These are phyloP conservation scores for Rhagophthalmus giganteus DNA, from an alignment of 2,888 invertebrate species.

Conservation along the genomic window DNA sequence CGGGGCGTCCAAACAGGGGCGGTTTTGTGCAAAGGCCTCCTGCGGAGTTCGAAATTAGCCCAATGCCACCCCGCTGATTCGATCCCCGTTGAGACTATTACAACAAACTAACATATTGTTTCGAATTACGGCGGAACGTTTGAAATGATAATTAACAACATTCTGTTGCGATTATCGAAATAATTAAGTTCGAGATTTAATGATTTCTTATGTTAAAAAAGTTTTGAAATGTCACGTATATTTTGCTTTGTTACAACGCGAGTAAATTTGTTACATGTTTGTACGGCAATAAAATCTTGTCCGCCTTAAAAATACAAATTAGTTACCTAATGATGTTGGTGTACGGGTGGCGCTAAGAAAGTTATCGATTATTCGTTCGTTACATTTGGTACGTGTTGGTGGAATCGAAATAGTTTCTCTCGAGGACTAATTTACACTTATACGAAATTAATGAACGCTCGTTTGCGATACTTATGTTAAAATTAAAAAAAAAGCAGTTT, in stretches of 20 bases:
- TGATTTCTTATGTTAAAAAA: constrained; percentile 5
- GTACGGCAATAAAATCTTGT: background rate
- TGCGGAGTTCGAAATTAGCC: constrained; percentile 49
- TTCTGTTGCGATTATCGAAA: constrained; percentile 49
- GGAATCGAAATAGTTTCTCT: no score
- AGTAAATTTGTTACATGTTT: background rate
- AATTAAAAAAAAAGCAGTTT: no score
- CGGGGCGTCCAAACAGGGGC: constrained; percentile 35
- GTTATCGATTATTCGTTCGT: no score
- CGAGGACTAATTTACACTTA: no score
- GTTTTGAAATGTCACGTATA: background rate
- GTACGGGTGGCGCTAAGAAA: background rate
- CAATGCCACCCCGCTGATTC: constrained; percentile 48
- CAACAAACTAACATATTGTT: constrained; percentile 56
- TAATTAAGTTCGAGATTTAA: constrained; percentile 24
- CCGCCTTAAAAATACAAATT: background rate
- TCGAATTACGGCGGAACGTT: constrained; percentile 51
- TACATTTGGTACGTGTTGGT: no score
- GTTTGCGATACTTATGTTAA: no score
- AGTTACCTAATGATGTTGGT: no score
- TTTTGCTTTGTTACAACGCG: background rate
- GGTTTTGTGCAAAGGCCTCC: constrained; percentile 41
- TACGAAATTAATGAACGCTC: no score
- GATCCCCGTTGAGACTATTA: constrained; percentile 47
- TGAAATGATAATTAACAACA: constrained; percentile 44